Base-by-base conservation (phyloP, 2,797 vertebrate species). In the Pterois miles region DNA sequence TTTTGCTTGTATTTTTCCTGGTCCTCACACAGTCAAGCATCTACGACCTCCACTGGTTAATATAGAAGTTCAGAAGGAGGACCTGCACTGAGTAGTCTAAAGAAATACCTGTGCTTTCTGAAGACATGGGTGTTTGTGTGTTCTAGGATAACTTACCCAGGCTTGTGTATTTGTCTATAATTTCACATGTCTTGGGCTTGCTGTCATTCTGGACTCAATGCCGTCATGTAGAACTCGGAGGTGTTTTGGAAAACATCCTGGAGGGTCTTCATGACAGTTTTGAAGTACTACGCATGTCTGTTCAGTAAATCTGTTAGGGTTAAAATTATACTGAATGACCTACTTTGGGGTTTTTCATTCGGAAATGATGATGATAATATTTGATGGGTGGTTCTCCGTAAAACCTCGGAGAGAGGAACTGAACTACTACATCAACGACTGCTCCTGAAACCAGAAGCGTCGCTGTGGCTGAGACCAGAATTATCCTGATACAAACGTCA, bases 1-100 rank as follows among this genome's bases (percentile, higher is more conserved):
- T 58, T 46, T 71, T 33, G 68, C 22, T 63, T 66, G 29, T 63
- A 12, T 68, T 40, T 57, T 69, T 5, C 31, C 40, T 50, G 59
- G 16, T 62, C 33, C 5, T 66, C 22, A 54, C 11, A 65, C n/a
- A 25, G 18, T 38, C 57, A 40, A 69, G n/a, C 57, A 69, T 31
- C 36, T 6, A 36, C 1, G n/a, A 25, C 66, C 20, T 27, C 18
- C 8, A 20, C 40, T 40, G 33, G 43, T 36, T 18, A 46, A 25
- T 53, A 25, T 31, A 52, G 43, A 40, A 23, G 34, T 60, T 76
- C 23, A 33, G n/a, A 20, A 48, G 6, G 27, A 48, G 7, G 10
- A 65, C 69, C 25, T n/a, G 38, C 18, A 16, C 38, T 16, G 14
- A 34, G 20, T 13, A 33, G 46, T 22, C 18, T 20, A 18, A 38